These are phyloP conservation scores for Eristalis pertinax DNA, from an alignment of 2,888 invertebrate genomes.

Conservation along the genomic window DNA sequence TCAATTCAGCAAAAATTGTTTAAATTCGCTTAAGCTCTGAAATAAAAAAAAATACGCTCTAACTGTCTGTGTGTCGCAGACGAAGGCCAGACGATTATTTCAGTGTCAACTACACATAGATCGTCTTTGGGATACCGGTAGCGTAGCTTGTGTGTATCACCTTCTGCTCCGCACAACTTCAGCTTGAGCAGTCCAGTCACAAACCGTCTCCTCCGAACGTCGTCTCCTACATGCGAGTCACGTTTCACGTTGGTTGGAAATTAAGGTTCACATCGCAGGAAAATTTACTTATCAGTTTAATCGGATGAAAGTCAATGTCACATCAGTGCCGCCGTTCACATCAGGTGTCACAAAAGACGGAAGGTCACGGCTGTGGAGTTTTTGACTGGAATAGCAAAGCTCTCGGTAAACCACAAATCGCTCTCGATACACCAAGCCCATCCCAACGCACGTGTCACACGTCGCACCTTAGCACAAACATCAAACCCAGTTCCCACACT, in stretches of 20 bases:
- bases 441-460: background rate
- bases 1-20: background rate
- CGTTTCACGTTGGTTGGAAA: background rate
- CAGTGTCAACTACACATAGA: background rate
- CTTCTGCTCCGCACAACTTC: background rate
- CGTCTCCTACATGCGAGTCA: background rate
- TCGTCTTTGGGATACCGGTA: background rate
- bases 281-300: slow-evolving; percentile 10
- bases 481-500: background rate
- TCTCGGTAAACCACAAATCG: background rate
- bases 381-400: background rate
- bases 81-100: background rate
- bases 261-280: slow-evolving; percentile 1
- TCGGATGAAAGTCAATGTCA: slow-evolving; percentile 28
- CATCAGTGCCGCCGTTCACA: slow-evolving; percentile 16
- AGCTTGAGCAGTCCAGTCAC: background rate
- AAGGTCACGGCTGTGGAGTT: slow-evolving; percentile 21
- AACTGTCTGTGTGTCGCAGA: background rate
- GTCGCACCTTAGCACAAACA: background rate
- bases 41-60: background rate
- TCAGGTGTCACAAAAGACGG: slow-evolving; percentile 4
- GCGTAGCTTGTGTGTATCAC: background rate
- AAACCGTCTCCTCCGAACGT: background rate
- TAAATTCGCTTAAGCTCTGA: background rate
- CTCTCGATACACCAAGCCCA: background rate